Percentiles rank a stretch among this genome's conserved stretches.
These are phyloP conservation scores for Panulirus ornatus DNA, from an alignment of 1,140 invertebrate species.

Conservation along the genomic window DNA sequence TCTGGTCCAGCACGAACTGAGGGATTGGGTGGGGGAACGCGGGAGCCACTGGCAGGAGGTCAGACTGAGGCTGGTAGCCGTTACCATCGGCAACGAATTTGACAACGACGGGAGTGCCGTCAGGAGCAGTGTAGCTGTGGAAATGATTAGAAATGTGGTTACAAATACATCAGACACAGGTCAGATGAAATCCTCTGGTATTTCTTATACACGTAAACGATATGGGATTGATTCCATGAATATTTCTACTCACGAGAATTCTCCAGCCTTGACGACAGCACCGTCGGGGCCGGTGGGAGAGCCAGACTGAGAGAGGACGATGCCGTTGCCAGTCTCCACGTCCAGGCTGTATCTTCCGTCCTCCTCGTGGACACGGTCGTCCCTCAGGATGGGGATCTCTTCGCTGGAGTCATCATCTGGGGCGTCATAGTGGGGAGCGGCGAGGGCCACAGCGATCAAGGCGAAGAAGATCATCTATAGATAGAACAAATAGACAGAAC, in stretches of 20 bases:
- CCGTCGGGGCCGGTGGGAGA: constrained; percentile 45
- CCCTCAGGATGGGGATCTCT: constrained; percentile 13
- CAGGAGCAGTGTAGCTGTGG: too few relatives aligned
- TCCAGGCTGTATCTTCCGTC: constrained; percentile 57
- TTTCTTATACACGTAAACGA: too few relatives aligned
- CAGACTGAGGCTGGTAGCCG: too few relatives aligned
- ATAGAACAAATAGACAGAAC: not conserved
- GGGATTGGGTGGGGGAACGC: constrained; percentile 50
- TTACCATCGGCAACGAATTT: too few relatives aligned
- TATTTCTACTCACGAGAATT: constrained; percentile 37
- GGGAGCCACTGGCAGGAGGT: too few relatives aligned
- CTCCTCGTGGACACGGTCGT: constrained; percentile 29
- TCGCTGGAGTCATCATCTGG: too few relatives aligned
- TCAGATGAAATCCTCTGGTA: too few relatives aligned
- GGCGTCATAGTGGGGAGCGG: too few relatives aligned
- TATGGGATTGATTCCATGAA: too few relatives aligned
- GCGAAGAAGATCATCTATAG: constrained; percentile 1
- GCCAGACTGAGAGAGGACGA: constrained; percentile 42
- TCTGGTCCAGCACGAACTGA: constrained; percentile 47
- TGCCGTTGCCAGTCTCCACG: constrained; percentile 44
- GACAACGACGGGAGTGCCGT: too few relatives aligned
- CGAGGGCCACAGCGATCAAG: constrained; percentile 15
- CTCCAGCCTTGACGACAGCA: constrained; percentile 43
- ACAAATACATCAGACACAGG: too few relatives aligned
- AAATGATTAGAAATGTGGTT: too few relatives aligned